phyloP scores from a whole-genome alignment of 2,888 invertebrate genomes.

The Tethea ocularis region DNA sequence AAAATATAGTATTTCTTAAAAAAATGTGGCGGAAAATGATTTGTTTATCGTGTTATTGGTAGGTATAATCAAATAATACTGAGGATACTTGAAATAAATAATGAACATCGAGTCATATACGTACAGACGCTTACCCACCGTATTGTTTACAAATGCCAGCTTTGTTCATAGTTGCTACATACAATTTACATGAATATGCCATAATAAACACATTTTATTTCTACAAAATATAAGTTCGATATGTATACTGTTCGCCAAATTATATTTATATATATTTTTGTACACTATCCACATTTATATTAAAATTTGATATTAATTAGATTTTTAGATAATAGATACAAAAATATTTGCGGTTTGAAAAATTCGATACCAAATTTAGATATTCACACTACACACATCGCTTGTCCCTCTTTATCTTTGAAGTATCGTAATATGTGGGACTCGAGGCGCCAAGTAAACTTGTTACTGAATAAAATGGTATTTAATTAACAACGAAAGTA shows the following conservation, averaged over 20 bases:
- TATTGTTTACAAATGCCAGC: background rate
- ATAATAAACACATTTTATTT: slow-evolving; percentile 66
- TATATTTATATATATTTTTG: slow-evolving; percentile 72
- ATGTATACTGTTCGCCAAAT: slow-evolving; percentile 76
- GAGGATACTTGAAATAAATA: slow-evolving; percentile 6
- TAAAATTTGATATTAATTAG: slow-evolving; percentile 73
- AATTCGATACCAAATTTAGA: slow-evolving; percentile 60
- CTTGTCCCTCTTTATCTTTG: slow-evolving; percentile 48
- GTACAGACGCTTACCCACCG: background rate
- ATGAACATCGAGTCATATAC: background rate
- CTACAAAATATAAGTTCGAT: slow-evolving; percentile 53
- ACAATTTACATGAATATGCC: slow-evolving; percentile 62
- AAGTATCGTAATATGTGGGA: slow-evolving; percentile 45
- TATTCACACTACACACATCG: slow-evolving; percentile 48
- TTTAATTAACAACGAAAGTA: slow-evolving; percentile 57
- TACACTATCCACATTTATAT: slow-evolving; percentile 69
- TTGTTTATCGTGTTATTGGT: background rate
- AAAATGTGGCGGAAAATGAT: slow-evolving; percentile 1
- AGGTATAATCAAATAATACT: background rate
- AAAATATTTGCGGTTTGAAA: slow-evolving; percentile 51
- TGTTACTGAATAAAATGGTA: slow-evolving; percentile 60
- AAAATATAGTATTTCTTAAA: slow-evolving; percentile 1
- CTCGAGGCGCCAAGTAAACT: slow-evolving; percentile 45
- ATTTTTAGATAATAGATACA: slow-evolving; percentile 32
- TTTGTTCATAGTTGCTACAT: slow-evolving; percentile 10